Evolutionary conservation across 2,888 invertebrate species (phyloP).

Genomic region (Alentia gelatinosa): DNA sequence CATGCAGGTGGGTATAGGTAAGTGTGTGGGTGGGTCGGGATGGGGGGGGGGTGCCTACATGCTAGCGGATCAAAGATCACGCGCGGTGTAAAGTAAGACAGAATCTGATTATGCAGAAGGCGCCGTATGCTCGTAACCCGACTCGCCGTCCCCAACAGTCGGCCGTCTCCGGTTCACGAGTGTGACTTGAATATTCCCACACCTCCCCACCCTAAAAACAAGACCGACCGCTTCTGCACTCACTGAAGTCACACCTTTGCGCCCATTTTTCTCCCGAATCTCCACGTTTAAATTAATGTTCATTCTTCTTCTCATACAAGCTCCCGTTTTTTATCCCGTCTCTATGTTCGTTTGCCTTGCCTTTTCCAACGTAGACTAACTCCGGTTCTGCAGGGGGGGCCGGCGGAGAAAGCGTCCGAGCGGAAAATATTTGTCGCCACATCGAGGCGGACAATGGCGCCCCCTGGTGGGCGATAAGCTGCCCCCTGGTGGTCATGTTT

Average conservation of each 20-base stretch:
- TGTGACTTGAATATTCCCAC: conserved; percentile 21
- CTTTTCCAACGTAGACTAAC: too few relatives aligned
- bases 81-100: conserved; percentile 7
- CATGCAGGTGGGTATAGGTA: neutral
- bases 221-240: neutral
- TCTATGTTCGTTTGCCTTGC: too few relatives aligned
- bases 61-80: neutral
- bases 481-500: conserved; percentile 36
- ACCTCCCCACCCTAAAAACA: neutral
- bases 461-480: conserved; percentile 32
- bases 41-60: neutral
- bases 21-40: neutral
- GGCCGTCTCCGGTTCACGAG: neutral
- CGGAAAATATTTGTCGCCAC: neutral
- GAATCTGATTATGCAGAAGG: conserved; percentile 45
- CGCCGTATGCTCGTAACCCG: neutral
- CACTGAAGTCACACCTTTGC: neutral
- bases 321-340: too few relatives aligned
- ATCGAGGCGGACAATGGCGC: neutral
- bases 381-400: too few relatives aligned
- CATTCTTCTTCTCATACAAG: too few relatives aligned
- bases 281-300: too few relatives aligned
- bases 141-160: neutral
- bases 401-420: neutral
- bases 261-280: too few relatives aligned